Conservation (phyloP, 2,113 vertebrate species). For the mouse (Mus musculus) region GRCm39 chr16:19428001-19428500, state of each 20-base stretch:
- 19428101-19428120: neutral
- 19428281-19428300: neutral
- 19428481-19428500: neutral
- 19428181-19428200: neutral
- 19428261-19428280: no score
- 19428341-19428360: neutral
- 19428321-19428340: no score
- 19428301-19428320: no score
- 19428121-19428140: no score
- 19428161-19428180: neutral
- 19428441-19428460: neutral
- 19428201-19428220: neutral
- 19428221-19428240: neutral
- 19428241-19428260: no score
- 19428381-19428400: neutral
- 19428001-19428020: neutral
- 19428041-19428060: neutral
- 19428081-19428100: neutral
- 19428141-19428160: neutral
- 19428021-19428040: neutral
- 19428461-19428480: no score
- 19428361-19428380: neutral
- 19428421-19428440: neutral
- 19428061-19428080: neutral
- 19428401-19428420: no score